Evolutionary conservation across 2,888 invertebrate species (phyloP).

Genomic region (Reticulitermes lucifugus): DNA sequence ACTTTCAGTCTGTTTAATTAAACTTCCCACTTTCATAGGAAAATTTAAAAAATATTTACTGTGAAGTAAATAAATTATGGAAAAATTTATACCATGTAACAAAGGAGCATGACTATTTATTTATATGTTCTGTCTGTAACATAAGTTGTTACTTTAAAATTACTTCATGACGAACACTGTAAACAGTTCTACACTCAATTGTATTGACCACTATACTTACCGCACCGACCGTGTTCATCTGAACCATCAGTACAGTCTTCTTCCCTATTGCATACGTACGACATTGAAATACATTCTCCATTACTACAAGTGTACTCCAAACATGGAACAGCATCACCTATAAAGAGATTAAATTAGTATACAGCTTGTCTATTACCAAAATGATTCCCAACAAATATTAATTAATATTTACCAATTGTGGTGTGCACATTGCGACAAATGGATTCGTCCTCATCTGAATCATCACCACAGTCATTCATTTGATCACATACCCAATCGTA

Average conservation of each 20-base stretch:
- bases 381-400: neutral
- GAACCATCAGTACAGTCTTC: slow-evolving; percentile 75
- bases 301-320: slow-evolving; percentile 63
- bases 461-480: slow-evolving; percentile 76
- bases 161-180: too few species aligned
- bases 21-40: too few species aligned
- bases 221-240: slow-evolving; percentile 77
- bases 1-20: too few species aligned
- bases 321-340: slow-evolving; percentile 30
- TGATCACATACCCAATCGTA: slow-evolving; percentile 71
- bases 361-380: neutral
- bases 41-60: too few species aligned
- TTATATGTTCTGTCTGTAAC: too few species aligned
- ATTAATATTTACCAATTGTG: neutral
- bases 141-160: too few species aligned
- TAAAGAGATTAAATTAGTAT: neutral
- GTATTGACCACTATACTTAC: slow-evolving; percentile 58
- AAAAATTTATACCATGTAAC: too few species aligned
- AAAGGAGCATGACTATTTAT: too few species aligned
- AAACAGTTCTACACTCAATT: too few species aligned
- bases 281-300: slow-evolving; percentile 75
- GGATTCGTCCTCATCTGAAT: slow-evolving; percentile 74
- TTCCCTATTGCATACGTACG: slow-evolving; percentile 72
- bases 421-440: slow-evolving; percentile 56
- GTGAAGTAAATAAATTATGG: too few species aligned